Evolutionary conservation across 2,888 invertebrate species (phyloP).

Genomic region (Sympetrum striolatum): DNA sequence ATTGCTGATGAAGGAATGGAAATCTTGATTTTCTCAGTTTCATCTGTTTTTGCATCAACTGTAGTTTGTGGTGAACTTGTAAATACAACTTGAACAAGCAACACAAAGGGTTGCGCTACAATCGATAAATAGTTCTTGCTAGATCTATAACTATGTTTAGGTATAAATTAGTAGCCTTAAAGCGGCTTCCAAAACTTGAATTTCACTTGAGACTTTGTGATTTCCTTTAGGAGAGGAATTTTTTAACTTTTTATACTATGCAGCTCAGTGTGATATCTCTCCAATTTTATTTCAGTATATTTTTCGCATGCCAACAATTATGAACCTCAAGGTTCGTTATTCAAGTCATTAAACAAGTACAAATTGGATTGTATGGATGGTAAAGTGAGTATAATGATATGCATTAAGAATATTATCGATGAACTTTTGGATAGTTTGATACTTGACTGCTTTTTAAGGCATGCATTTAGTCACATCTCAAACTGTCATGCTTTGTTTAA

Average conservation of each 20-base stretch:
- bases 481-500: background rate
- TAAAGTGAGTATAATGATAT: background rate
- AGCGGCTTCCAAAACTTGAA: background rate
- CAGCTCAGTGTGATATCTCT: slow-evolving; percentile 42
- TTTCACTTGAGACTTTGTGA: slow-evolving; percentile 22
- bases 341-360: slow-evolving; percentile 40
- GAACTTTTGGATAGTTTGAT: background rate
- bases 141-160: slow-evolving; percentile 26
- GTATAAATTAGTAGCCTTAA: background rate
- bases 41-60: background rate
- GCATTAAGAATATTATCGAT: background rate
- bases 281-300: slow-evolving; percentile 23
- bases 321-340: slow-evolving; percentile 19
- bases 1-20: background rate
- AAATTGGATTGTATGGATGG: slow-evolving; percentile 14
- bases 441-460: background rate
- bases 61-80: background rate
- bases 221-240: slow-evolving; percentile 19
- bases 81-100: slow-evolving; percentile 15
- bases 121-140: slow-evolving; percentile 7
- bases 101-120: background rate
- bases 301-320: slow-evolving; percentile 34
- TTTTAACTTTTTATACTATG: slow-evolving; percentile 36
- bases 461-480: background rate
- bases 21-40: background rate